A percentile compares a stretch with the other conserved stretches of the same genome.
phyloP scores from a whole-genome alignment of 2,113 vertebrate species.

The Peucedramus taeniatus region DNA sequence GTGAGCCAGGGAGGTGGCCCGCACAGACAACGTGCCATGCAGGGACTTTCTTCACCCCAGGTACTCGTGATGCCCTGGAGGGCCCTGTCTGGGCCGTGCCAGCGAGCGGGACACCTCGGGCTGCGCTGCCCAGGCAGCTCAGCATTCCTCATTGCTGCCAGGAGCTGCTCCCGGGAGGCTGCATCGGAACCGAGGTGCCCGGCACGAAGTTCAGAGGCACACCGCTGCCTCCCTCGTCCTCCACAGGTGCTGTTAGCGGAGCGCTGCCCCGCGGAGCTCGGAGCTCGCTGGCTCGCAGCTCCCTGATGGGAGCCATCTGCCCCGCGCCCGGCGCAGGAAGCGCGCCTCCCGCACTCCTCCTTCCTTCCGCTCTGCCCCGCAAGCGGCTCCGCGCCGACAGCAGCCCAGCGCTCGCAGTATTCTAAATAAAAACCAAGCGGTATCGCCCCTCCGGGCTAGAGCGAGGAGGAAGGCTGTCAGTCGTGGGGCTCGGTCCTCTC shows the following conservation, averaged over 20 bases:
- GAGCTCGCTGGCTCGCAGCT: not conserved
- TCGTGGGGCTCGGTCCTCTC: not conserved
- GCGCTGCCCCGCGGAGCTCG: not conserved
- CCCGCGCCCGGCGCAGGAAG: not conserved
- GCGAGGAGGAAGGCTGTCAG: not conserved
- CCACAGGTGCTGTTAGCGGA: not conserved
- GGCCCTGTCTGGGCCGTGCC: not conserved
- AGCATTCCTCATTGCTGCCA: rapidly evolving
- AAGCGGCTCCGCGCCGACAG: not conserved
- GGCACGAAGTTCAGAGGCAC: not conserved
- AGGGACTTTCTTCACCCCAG: not conserved
- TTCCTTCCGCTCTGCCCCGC: not conserved
- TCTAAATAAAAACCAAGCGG: not conserved
- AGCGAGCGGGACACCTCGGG: not conserved
- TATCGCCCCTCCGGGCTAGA: not conserved
- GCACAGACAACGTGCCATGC: rapidly evolving
- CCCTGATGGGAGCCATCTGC: not conserved
- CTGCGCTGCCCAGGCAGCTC: not conserved
- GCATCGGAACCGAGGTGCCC: not conserved
- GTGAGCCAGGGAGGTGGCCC: not conserved
- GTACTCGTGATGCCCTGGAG: rapidly evolving
- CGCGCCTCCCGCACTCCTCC: not conserved
- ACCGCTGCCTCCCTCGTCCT: not conserved
- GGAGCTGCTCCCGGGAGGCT: not conserved
- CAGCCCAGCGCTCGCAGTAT: not conserved